Conservation (phyloP, 2,113 vertebrate genomes). For the Dipodomys spectabilis region DNA sequence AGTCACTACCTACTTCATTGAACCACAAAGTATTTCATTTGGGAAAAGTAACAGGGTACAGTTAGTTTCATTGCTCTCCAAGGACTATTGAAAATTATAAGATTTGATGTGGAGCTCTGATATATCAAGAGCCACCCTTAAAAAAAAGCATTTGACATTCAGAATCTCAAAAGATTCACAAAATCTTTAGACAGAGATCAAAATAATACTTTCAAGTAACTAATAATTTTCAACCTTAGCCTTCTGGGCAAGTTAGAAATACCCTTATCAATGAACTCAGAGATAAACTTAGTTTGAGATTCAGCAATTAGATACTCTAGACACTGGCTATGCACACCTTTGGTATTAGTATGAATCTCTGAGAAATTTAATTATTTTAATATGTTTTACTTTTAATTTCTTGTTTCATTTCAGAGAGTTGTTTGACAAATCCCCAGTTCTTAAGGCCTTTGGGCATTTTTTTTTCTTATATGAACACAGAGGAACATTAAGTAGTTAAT, state of each 20-base stretch:
- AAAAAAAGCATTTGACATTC: constrained; percentile 16
- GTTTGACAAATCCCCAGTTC: constrained; percentile 29
- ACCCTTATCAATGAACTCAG: neutral
- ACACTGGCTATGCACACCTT: neutral
- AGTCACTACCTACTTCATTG: constrained; percentile 49
- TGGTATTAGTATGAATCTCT: constrained; percentile 40
- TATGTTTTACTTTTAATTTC: constrained; percentile 52
- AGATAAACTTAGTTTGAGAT: neutral
- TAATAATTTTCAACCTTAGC: constrained; percentile 39
- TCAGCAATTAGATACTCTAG: neutral
- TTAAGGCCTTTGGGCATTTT: neutral
- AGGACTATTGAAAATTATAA: neutral
- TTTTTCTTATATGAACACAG: constrained; percentile 38
- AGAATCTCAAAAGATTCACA: constrained; percentile 33
- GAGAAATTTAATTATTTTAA: constrained; percentile 9
- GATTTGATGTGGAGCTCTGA: constrained; percentile 1
- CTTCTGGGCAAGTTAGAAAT: constrained; percentile 20
- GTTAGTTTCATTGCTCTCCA: constrained; percentile 20
- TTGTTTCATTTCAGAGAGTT: constrained; percentile 10
- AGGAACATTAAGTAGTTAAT: constrained; percentile 29
- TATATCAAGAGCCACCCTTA: neutral
- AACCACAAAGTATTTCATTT: constrained; percentile 58
- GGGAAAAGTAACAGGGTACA: constrained; percentile 53
- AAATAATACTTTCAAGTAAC: constrained; percentile 57
- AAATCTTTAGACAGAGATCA: constrained; percentile 7